Evolutionary conservation across 1,140 invertebrate species (phyloP).

Genomic region (Zaprionus ghesquierei): DNA sequence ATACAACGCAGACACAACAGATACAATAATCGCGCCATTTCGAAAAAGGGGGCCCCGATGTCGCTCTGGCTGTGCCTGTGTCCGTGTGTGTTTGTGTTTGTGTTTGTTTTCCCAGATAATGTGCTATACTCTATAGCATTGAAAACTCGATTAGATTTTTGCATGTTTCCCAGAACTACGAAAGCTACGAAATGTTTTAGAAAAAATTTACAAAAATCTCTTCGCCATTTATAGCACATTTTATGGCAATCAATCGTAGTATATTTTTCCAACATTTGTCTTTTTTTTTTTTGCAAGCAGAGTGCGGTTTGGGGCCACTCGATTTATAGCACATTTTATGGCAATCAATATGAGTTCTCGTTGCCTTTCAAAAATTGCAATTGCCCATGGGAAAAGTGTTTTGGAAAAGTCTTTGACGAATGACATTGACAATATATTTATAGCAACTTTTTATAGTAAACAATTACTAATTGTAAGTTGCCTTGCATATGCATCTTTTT

Average conservation of each 20-base stretch:
- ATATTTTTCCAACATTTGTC: background rate
- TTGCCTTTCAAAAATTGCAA: background rate
- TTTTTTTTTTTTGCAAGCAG: too few species aligned
- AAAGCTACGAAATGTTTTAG: background rate
- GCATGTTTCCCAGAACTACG: background rate
- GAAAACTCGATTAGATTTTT: background rate
- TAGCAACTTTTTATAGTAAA: background rate
- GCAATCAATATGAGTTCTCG: background rate
- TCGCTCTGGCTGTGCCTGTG: background rate
- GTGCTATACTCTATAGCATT: slow-evolving; percentile 6
- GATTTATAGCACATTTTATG: background rate
- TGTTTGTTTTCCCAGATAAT: slow-evolving; percentile 8
- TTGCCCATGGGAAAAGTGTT: background rate
- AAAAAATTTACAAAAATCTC: background rate
- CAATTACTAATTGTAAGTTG: background rate
- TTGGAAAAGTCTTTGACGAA: background rate
- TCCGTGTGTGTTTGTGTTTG: slow-evolving; percentile 30
- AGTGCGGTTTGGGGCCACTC: background rate
- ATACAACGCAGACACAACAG: slow-evolving; percentile 25
- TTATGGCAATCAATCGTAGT: background rate
- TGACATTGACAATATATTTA: slow-evolving; percentile 1
- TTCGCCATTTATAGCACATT: background rate
- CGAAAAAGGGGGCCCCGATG: background rate
- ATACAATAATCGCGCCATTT: slow-evolving; percentile 24
- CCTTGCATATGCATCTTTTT: background rate